Evolutionary conservation across 2,113 vertebrate species (phyloP), one percentile per base, ranked within the genome.

Genomic region (Rhabdornis inornatus): DNA sequence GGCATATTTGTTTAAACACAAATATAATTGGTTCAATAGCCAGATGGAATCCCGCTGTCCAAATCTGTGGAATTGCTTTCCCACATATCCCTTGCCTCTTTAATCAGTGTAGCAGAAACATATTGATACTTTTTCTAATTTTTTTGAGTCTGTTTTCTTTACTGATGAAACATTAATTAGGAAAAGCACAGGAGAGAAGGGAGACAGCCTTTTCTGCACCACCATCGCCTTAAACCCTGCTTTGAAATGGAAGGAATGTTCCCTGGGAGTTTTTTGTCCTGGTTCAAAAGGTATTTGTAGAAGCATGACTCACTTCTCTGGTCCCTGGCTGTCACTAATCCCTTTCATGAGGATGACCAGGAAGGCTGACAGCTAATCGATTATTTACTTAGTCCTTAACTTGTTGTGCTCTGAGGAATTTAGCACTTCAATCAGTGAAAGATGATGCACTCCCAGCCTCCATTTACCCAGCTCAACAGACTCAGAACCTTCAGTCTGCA

Each of bases 361-460:
- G 71, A 78, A 35, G 59, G 28, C 39, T 97, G 95, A 88, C 94
- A 98, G 89, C 37, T 97, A 97, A 96, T 97, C 96, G 91, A 56
- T 96, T 77, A 88, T 13, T 96, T 89, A 61, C 76, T 96, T 90
- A 94, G 86, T 89, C 74, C 68, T 94, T 95, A 72, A 89, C 64
- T 88, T 90, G 70, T 64, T 89, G 74, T 91, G 35, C 94, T 96
- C 70, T 90, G 77, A 97, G 92, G 83, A 74, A 79, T 95, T 94
- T 40, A 61, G 56, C 68, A 50, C 76, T 65, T 95, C 94, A 81
- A 63, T 97, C 95, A 79, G 42, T 72, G 52, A 92, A 61, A 94
- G 91, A 57, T 71, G 78, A 93, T 83, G 75, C 28, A 53, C 56
- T 63, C 61, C 92, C 59, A 78, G 25, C 49, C 74, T 63, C 78